Evolutionary conservation across 2,888 invertebrate species (phyloP).

Genomic region (Agrotis exclamationis): DNA sequence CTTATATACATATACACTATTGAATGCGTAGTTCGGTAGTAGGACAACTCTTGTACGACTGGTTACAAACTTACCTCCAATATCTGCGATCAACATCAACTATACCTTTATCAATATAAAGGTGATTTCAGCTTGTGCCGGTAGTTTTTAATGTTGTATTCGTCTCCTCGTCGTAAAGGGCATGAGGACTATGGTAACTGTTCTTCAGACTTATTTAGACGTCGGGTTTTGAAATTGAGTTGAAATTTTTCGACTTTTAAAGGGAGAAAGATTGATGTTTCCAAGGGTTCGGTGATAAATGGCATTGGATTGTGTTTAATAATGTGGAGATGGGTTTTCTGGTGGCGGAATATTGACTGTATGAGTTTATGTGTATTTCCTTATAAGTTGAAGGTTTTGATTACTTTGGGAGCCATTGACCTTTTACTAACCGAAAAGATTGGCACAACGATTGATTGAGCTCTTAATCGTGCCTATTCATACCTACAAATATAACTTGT

Average conservation of each 20-base stretch:
- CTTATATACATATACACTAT: conserved; percentile 66
- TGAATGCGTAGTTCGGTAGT: conserved; percentile 80
- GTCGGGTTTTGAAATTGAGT: conserved; percentile 75
- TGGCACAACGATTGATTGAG: conserved; percentile 4
- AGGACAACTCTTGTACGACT: conserved; percentile 75
- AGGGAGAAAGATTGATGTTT: conserved; percentile 57
- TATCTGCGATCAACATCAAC: conserved; percentile 53
- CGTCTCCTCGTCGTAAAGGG: conserved; percentile 74
- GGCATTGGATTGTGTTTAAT: conserved; percentile 46
- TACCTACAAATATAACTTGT: too few relatives aligned
- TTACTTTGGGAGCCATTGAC: conserved; percentile 22
- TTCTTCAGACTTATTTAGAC: conserved; percentile 76
- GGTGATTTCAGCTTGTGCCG: conserved; percentile 43
- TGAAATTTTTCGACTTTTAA: conserved; percentile 67
- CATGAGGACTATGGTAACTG: conserved; percentile 78
- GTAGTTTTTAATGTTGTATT: conserved; percentile 49
- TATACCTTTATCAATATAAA: conserved; percentile 42
- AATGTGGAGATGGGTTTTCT: conserved; percentile 37
- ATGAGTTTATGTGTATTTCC: conserved; percentile 20
- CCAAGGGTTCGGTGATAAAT: conserved; percentile 42
- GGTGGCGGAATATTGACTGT: conserved; percentile 25
- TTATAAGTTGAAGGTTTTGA: not conserved
- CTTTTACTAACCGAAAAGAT: not conserved
- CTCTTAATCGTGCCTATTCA: too few relatives aligned
- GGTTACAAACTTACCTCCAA: conserved; percentile 68